Evolutionary conservation across 2,797 vertebrate species (phyloP), one percentile per base, ranked within the genome.

Genomic region (Geotrypetes seraphini): DNA sequence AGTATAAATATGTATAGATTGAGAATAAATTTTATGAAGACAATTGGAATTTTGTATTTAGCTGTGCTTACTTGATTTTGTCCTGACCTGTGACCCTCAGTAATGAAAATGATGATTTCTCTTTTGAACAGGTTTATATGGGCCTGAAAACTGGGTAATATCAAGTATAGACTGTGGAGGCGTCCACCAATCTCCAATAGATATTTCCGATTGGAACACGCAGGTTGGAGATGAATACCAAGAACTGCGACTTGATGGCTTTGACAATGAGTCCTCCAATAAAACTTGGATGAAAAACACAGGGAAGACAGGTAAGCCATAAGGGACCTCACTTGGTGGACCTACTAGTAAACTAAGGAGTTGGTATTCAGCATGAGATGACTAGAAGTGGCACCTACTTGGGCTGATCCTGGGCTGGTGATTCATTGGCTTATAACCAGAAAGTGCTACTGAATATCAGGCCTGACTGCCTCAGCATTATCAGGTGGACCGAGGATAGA

Each of bases 201-300:
- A 97, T 69, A 92, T 97, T 11, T 2, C 60, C 12, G 92, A 97
- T 68, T 84, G 87, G 39, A 78, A 87, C 25, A 71, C 90, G 1
- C 88, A 60, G 4, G 66, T 89, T 1, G 88, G 88, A 6, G 79
- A 84, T 3, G 91, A 92, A 40, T 92, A 85, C 62, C 91, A 92
- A 50, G 91, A 96, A 30, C 64, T 97, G 33, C 81, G 86, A 2
- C 77, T 97, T 17, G 88, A 91, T 16, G 92, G 91, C 20, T 96
- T 96, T 16, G 88, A 90, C 33, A 61, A 58, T 0, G 89, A 95
- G 43, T 96, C 94, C 16, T 97, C 91, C 3, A 97, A 97, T 65
- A 95, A 91, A 75, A 97, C 93, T 7, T 90, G 91, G 35, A 97
- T 97, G 93, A 97, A 97, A 69, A 97, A 97, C 68, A 97, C 91